A percentile compares a stretch with the other conserved stretches of the same genome.
Conservation (phyloP, 2,888 invertebrate species). For the Blera fallax region DNA sequence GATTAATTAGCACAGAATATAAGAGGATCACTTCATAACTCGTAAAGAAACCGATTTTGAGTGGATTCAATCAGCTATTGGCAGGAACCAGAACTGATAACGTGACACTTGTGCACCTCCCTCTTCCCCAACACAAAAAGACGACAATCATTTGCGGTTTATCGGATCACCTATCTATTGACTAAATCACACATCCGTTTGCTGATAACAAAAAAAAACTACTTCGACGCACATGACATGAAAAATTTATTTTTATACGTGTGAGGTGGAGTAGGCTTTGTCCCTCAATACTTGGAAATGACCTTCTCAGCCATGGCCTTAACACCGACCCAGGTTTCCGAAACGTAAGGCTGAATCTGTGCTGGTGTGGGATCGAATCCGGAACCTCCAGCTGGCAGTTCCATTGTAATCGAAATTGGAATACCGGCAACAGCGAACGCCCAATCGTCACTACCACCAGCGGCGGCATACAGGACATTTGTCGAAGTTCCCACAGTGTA, state of each 20-base stretch:
- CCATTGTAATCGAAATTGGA: slow-evolving; percentile 85
- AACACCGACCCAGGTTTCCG: slow-evolving; percentile 84
- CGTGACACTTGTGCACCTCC: neutral
- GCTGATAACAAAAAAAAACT: neutral
- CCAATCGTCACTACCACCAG: slow-evolving; percentile 87
- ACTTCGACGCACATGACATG: neutral
- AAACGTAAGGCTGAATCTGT: slow-evolving; percentile 83
- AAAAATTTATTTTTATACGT: neutral
- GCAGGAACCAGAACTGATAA: neutral
- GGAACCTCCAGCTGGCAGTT: slow-evolving; percentile 84
- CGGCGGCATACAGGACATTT: slow-evolving; percentile 83
- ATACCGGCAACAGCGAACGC: slow-evolving; percentile 84
- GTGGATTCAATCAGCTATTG: no score
- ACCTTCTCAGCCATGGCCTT: slow-evolving; percentile 79
- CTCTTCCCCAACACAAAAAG: no score
- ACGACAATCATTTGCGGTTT: neutral
- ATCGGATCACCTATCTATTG: neutral
- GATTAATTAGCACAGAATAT: no score
- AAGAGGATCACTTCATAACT: no score
- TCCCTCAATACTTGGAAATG: slow-evolving; percentile 74
- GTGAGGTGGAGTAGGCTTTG: neutral
- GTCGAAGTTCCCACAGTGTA: slow-evolving; percentile 82
- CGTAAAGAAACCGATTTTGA: no score
- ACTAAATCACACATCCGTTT: neutral
- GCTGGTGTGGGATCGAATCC: slow-evolving; percentile 84